Conservation (phyloP, 92 coral and sea anemone genomes). For the Porites divaricata region DNA sequence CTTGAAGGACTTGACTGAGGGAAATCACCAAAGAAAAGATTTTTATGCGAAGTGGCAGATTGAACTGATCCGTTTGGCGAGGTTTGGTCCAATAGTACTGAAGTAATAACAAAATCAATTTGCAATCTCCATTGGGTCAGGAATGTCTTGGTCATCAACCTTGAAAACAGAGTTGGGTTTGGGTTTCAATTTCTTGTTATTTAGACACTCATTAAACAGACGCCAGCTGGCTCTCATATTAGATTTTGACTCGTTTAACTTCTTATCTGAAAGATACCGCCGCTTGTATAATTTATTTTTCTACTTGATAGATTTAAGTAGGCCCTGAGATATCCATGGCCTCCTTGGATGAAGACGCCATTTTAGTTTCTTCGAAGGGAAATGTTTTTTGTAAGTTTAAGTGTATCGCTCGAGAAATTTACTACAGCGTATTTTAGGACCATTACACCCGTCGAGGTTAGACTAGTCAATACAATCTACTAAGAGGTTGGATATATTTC, state of each 20-base stretch:
- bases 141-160: conserved; percentile 40
- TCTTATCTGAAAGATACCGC: conserved; percentile 20
- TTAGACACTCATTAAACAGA: not conserved
- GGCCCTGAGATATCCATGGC: conserved; percentile 69
- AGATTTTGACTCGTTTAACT: conserved; percentile 30
- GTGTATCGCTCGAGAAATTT: conserved; percentile 37
- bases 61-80: conserved; percentile 52
- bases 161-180: conserved; percentile 45
- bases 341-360: conserved; percentile 3
- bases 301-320: conserved; percentile 45
- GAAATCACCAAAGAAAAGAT: conserved; percentile 15
- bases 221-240: conserved; percentile 23
- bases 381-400: conserved; percentile 44
- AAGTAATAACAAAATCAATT: conserved; percentile 61
- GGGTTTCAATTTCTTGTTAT: conserved; percentile 5
- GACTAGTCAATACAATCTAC: conserved; percentile 54
- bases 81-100: conserved; percentile 51
- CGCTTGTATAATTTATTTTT: conserved; percentile 42
- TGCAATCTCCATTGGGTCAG: conserved; percentile 57
- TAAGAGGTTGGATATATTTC: conserved; percentile 37
- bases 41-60: conserved; percentile 32
- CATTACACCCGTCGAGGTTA: conserved; percentile 30
- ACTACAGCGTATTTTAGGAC: conserved; percentile 41
- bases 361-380: conserved; percentile 47
- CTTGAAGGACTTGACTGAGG: conserved; percentile 18